Conservation (phyloP, 2,797 vertebrate genomes). For the Agapornis canus region DNA sequence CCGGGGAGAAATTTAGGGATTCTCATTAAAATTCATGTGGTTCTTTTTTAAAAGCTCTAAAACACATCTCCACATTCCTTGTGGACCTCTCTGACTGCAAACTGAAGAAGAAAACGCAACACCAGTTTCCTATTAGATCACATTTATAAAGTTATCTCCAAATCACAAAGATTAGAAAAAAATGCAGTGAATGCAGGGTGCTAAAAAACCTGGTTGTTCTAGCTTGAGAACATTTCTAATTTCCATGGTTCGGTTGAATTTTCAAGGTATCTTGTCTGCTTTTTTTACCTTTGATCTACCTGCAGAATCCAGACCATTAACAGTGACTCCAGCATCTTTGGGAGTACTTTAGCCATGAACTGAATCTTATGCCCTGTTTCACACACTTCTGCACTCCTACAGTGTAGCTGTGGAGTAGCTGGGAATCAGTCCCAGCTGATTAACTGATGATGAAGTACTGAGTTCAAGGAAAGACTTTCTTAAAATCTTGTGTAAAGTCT, state of each 20-base stretch:
- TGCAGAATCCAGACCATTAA: not conserved
- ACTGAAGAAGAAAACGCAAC: not conserved
- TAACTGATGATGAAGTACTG: not conserved
- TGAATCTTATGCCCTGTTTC: not conserved
- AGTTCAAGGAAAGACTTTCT: not conserved
- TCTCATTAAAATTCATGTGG: not conserved
- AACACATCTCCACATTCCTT: not conserved
- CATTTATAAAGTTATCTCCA: not conserved
- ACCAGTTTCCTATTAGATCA: not conserved
- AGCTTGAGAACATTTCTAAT: not conserved
- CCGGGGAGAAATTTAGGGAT: not conserved
- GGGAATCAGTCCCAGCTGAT: not conserved
- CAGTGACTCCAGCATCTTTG: not conserved
- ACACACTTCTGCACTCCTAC: not conserved
- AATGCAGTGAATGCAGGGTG: not conserved
- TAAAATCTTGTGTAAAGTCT: not conserved
- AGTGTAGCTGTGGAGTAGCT: not conserved
- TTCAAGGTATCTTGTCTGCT: not conserved
- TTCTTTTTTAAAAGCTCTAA: not conserved
- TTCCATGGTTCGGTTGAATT: not conserved
- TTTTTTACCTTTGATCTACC: not conserved
- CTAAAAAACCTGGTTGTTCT: not conserved
- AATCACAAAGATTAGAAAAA: not conserved
- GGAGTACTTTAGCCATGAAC: not conserved
- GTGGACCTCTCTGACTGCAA: not conserved